Conservation (phyloP, 2,113 vertebrate species). For the Salvator merianae region DNA sequence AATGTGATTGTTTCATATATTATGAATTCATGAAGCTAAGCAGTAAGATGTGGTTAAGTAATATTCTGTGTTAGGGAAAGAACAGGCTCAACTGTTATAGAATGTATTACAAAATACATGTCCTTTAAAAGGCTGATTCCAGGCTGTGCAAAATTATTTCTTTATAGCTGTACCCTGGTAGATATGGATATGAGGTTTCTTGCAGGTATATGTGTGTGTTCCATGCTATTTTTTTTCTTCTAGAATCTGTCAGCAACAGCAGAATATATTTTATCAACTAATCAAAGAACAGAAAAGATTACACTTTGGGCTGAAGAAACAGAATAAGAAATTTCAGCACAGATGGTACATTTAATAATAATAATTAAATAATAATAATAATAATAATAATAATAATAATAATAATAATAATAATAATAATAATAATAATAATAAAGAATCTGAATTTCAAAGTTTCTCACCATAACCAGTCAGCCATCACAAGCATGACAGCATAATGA, state of each 20-base stretch:
- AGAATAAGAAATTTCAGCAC: background rate
- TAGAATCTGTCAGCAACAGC: background rate
- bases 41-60: background rate
- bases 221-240: background rate
- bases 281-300: background rate
- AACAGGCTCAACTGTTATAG: background rate
- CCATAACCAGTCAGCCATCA: background rate
- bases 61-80: background rate
- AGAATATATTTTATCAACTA: background rate
- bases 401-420: constrained; percentile 11
- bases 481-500: background rate
- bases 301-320: constrained; percentile 5
- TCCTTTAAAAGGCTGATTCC: background rate
- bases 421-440: constrained; percentile 10
- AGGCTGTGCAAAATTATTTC: background rate
- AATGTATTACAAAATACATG: background rate
- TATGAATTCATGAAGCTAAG: background rate
- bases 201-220: background rate
- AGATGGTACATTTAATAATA: no score
- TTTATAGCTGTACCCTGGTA: background rate
- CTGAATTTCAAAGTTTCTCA: constrained; percentile 8
- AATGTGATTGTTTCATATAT: background rate
- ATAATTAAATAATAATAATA: constrained; percentile 9
- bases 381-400: constrained; percentile 8
- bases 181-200: background rate